These are phyloP conservation scores for Epinephelus cyanopodus DNA, from an alignment of 2,113 vertebrate species.

Conservation along the genomic window DNA sequence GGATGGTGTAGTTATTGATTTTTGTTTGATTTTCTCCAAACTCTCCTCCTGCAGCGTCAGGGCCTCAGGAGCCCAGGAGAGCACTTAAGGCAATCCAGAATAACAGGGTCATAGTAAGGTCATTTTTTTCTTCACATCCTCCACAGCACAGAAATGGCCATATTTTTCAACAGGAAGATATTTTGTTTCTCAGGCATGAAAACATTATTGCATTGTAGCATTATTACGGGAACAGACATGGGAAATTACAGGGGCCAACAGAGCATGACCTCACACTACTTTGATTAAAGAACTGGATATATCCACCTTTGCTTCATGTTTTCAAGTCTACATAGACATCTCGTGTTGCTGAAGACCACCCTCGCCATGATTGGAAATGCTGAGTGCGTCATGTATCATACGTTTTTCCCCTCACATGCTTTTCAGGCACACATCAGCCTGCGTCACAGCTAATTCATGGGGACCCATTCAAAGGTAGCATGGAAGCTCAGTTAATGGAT, in stretches of 20 bases:
- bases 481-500: slow-evolving; percentile 1
- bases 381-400: slow-evolving; percentile 5
- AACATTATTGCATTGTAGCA: slow-evolving; percentile 21
- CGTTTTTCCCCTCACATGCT: neutral
- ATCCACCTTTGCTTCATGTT: neutral
- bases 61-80: slow-evolving; percentile 14
- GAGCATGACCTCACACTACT: slow-evolving; percentile 16
- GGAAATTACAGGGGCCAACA: slow-evolving; percentile 33
- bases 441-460: slow-evolving; percentile 1
- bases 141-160: slow-evolving; percentile 1
- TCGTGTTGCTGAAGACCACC: neutral
- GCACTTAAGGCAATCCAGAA: slow-evolving; percentile 30
- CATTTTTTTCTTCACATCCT: slow-evolving; percentile 13
- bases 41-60: slow-evolving; percentile 18
- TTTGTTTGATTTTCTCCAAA: slow-evolving; percentile 59
- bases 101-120: slow-evolving; percentile 47
- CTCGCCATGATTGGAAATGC: neutral
- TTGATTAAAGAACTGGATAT: neutral
- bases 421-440: slow-evolving; percentile 2
- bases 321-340: neutral
- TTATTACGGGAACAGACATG: slow-evolving; percentile 34
- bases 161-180: slow-evolving; percentile 6
- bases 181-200: slow-evolving; percentile 38
- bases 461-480: neutral
- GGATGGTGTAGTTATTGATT: slow-evolving; percentile 62